Conservation (phyloP, 1,140 invertebrate species). For the Maniola jurtina region DNA sequence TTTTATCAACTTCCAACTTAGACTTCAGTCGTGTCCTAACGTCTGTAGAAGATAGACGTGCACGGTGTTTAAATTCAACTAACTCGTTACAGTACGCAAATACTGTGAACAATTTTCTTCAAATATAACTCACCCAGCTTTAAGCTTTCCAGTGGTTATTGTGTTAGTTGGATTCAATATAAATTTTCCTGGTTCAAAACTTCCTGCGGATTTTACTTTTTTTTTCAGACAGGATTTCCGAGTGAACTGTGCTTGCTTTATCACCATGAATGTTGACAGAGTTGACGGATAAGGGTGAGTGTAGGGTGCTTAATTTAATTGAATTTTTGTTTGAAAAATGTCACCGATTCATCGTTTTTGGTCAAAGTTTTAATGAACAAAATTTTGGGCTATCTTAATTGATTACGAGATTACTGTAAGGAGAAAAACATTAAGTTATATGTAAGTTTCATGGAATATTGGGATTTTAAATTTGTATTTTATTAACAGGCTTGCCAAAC, state of each 20-base stretch:
- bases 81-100: constrained; percentile 28
- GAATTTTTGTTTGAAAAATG: constrained; percentile 25
- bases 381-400: background rate
- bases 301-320: constrained; percentile 34
- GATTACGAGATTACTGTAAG: background rate
- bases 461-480: no score
- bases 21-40: constrained; percentile 50
- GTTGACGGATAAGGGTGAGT: constrained; percentile 57
- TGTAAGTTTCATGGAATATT: no score
- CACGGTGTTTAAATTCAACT: constrained; percentile 26
- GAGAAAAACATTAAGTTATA: no score
- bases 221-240: constrained; percentile 35
- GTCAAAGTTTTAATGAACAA: background rate
- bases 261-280: constrained; percentile 45
- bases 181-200: constrained; percentile 15
- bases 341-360: constrained; percentile 6
- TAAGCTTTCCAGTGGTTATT: background rate
- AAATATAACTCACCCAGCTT: background rate
- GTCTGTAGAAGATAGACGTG: constrained; percentile 37
- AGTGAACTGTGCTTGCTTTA: constrained; percentile 30
- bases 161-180: background rate
- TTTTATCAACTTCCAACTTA: constrained; percentile 44
- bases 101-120: constrained; percentile 16
- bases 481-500: no score
- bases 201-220: background rate